A percentile compares a stretch with the other conserved stretches of the same genome.
Conservation (phyloP, 2,888 invertebrate species). For the Phorcus lineatus region DNA sequence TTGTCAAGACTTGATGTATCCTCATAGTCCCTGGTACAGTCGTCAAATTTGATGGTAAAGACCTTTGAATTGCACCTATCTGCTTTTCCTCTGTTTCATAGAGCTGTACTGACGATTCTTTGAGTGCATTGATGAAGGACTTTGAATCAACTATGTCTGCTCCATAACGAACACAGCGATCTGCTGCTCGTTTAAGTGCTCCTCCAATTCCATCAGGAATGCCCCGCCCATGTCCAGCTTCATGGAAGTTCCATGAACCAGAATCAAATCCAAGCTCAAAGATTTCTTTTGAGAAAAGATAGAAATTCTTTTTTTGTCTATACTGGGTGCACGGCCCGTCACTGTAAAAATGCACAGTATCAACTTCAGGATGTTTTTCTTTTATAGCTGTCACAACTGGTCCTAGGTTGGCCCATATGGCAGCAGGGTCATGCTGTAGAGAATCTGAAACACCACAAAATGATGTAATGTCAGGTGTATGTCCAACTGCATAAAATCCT, state of each 20-base stretch:
- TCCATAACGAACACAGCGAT: slow-evolving; percentile 39
- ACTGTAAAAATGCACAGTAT: slow-evolving; percentile 42
- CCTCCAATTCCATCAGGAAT: slow-evolving; percentile 69
- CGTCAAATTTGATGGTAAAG: not conserved
- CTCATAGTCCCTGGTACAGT: slow-evolving; percentile 35
- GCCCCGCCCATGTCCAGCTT: slow-evolving; percentile 72
- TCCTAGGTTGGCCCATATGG: slow-evolving; percentile 73
- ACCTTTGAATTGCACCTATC: slow-evolving; percentile 11
- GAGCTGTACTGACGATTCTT: slow-evolving; percentile 16
- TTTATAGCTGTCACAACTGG: slow-evolving; percentile 53
- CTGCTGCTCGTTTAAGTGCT: slow-evolving; percentile 59
- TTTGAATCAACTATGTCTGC: slow-evolving; percentile 29
- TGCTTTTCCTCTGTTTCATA: slow-evolving; percentile 12
- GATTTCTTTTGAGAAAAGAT: slow-evolving; percentile 47
- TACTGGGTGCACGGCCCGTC: slow-evolving; percentile 72
- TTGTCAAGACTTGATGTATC: slow-evolving; percentile 38
- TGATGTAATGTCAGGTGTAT: not conserved
- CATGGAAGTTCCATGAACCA: slow-evolving; percentile 67
- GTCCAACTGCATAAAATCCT: no score
- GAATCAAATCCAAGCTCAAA: slow-evolving; percentile 36
- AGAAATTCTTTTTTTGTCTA: slow-evolving; percentile 73
- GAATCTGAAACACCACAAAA: slow-evolving; percentile 68
- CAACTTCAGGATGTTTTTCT: slow-evolving; percentile 29
- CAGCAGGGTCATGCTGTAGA: slow-evolving; percentile 68
- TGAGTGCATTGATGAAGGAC: slow-evolving; percentile 27